A percentile compares a stretch with the other conserved stretches of the same genome.
phyloP scores from a whole-genome alignment of 2,113 vertebrate genomes.

The Tragelaphus buxtoni region DNA sequence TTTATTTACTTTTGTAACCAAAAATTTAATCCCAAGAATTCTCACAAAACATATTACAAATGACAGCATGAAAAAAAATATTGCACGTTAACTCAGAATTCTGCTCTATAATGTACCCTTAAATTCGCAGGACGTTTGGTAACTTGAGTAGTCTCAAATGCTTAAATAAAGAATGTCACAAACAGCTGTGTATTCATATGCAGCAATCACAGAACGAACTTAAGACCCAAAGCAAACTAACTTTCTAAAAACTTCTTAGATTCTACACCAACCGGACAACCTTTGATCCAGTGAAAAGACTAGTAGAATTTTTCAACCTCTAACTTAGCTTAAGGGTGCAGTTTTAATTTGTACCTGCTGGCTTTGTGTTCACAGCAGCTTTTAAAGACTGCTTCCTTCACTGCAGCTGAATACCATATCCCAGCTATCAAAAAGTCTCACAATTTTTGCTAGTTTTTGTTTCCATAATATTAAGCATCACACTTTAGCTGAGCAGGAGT shows the following conservation, averaged over 20 bases:
- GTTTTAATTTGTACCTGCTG: neutral
- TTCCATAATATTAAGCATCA: constrained; percentile 8
- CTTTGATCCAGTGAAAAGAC: neutral
- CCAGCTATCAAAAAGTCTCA: neutral
- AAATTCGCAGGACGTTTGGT: constrained; percentile 50
- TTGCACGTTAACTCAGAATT: constrained; percentile 82
- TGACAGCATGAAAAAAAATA: constrained; percentile 82
- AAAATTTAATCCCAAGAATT: constrained; percentile 88
- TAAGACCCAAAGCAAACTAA: constrained; percentile 29
- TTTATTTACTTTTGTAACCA: constrained; percentile 80
- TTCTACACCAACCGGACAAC: neutral
- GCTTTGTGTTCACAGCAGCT: neutral
- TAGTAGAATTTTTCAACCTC: neutral
- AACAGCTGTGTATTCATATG: neutral
- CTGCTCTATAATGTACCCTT: constrained; percentile 82
- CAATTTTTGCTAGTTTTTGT: neutral
- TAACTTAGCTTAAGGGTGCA: neutral
- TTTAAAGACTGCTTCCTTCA: neutral
- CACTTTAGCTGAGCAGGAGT: constrained; percentile 46
- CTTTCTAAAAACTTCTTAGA: neutral
- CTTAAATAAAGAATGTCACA: neutral
- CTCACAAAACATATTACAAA: constrained; percentile 86
- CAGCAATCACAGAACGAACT: neutral
- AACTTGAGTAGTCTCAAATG: constrained; percentile 22
- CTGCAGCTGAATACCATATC: neutral